These are phyloP conservation scores for Tragelaphus buxtoni DNA, from an alignment of 2,113 vertebrate species.

Conservation along the genomic window DNA sequence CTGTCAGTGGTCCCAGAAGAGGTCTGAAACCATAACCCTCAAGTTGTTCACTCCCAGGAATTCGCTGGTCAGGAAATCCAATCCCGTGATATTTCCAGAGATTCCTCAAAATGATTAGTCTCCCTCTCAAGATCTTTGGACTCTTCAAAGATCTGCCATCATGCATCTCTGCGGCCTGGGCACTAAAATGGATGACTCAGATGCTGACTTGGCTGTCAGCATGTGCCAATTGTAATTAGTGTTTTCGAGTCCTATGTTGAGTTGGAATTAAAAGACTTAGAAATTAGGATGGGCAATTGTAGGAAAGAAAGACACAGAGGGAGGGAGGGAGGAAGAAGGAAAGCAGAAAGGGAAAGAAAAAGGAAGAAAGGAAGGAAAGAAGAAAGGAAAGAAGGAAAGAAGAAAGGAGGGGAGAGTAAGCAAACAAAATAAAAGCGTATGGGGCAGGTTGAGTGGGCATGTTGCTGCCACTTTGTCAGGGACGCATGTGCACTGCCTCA, in stretches of 20 bases:
- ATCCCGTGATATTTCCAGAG: neutral
- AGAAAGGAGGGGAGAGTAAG: neutral
- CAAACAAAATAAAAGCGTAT: accelerated
- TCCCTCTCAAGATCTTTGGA: neutral
- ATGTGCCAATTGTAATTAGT: neutral
- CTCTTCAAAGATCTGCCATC: neutral
- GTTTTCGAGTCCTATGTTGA: neutral
- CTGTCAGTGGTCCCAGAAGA: accelerated
- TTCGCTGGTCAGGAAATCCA: neutral
- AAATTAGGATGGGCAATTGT: neutral
- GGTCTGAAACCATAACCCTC: accelerated
- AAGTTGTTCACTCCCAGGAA: neutral
- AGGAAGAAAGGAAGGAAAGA: neutral
- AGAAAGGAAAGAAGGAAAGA: neutral
- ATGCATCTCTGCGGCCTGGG: neutral
- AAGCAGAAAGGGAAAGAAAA: neutral
- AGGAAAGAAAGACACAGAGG: neutral
- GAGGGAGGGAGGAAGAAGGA: neutral
- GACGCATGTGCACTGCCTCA: neutral
- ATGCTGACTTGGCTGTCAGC: accelerated
- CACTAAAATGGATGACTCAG: accelerated
- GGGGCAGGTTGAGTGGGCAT: accelerated
- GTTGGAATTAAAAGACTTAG: neutral
- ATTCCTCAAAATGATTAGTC: accelerated
- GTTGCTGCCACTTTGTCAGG: neutral